Evolutionary conservation across 2,113 vertebrate species (phyloP), one percentile per base, ranked within the genome.

Genomic region (Phrynocephalus versicolor): DNA sequence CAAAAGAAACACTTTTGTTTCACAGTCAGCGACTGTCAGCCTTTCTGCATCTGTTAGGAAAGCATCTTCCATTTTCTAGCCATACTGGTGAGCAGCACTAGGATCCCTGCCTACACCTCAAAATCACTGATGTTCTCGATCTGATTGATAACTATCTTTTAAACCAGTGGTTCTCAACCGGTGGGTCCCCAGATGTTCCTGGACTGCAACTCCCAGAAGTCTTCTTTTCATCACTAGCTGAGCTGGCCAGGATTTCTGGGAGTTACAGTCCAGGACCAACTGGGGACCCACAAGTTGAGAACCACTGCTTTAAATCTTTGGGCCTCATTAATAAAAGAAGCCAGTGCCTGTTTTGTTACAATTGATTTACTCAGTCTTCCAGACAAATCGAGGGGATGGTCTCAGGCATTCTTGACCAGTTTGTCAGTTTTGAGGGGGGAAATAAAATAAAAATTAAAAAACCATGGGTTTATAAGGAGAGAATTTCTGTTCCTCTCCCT

Each of bases 281-380:
- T n/a, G n/a, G n/a, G n/a, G n/a, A n/a, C n/a, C n/a, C n/a, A n/a
- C n/a, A n/a, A n/a, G n/a, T n/a, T n/a, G n/a, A n/a, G n/a, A n/a
- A n/a, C n/a, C n/a, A n/a, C n/a, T n/a, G n/a, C n/a, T 82, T 84
- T 41, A 45, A 58, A 27, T 6, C 45, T 84, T 79, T 64, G 67
- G 35, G 7, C 21, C n/a, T 45, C 21, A 19, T 79, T 64, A 72
- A 25, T 77, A 39, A 64, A 84, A 86, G 45, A 16, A 82, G 9
- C 33, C 45, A 39, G 6, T 83, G 74, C 18, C 65, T 90, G 77
- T 90, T 79, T 83, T 82, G 18, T 77, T 87, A 82, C 80, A 90
- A 85, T 90, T 92, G 91, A 83, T 90, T 90, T 60, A 45, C 88
- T 74, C 33, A 84, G 88, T 91, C 19, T 71, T 76, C 79, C 77